A percentile compares a stretch with the other conserved stretches of the same genome.
These are phyloP conservation scores for Gibbula magus DNA, from an alignment of 2,888 invertebrate species.

Conservation along the genomic window DNA sequence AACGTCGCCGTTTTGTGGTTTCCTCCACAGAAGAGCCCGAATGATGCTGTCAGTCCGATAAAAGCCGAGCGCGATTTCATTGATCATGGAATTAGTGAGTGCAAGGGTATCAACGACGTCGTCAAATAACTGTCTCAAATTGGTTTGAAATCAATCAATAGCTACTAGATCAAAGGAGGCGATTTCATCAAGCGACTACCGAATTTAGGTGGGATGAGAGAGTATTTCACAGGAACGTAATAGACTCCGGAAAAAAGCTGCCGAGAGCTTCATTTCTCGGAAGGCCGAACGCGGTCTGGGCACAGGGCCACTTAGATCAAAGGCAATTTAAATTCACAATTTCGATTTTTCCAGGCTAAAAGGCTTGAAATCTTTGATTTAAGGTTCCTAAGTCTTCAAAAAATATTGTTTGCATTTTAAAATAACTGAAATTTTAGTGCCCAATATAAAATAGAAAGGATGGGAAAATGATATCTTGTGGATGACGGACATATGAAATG, in stretches of 20 bases:
- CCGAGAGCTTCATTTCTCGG: conserved; percentile 16
- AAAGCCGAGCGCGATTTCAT: conserved; percentile 21
- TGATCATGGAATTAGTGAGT: conserved; percentile 20
- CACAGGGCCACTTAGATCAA: conserved; percentile 19
- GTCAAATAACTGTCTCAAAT: conserved; percentile 23
- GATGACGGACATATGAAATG: background rate
- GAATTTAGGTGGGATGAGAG: conserved; percentile 21
- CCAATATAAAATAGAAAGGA: background rate
- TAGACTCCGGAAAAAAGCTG: conserved; percentile 21
- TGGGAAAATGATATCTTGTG: background rate
- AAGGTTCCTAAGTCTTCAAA: conserved; percentile 7
- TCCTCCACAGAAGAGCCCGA: background rate
- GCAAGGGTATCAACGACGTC: conserved; percentile 8
- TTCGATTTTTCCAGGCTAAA: conserved; percentile 17
- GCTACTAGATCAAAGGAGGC: conserved; percentile 12
- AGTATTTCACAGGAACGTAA: conserved; percentile 18
- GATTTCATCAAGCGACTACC: conserved; percentile 20
- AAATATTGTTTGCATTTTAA: conserved; percentile 19
- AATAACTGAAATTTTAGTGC: conserved; percentile 2
- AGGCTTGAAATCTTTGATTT: conserved; percentile 22
- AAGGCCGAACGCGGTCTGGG: conserved; percentile 1
- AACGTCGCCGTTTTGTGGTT: background rate
- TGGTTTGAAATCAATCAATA: conserved; percentile 25
- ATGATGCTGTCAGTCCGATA: conserved; percentile 16
- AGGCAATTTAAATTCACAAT: conserved; percentile 21